A percentile compares a stretch with the other conserved stretches of the same genome.
Evolutionary conservation across 1,140 invertebrate species (phyloP).

Genomic region (Plectrocnemia conspersa): DNA sequence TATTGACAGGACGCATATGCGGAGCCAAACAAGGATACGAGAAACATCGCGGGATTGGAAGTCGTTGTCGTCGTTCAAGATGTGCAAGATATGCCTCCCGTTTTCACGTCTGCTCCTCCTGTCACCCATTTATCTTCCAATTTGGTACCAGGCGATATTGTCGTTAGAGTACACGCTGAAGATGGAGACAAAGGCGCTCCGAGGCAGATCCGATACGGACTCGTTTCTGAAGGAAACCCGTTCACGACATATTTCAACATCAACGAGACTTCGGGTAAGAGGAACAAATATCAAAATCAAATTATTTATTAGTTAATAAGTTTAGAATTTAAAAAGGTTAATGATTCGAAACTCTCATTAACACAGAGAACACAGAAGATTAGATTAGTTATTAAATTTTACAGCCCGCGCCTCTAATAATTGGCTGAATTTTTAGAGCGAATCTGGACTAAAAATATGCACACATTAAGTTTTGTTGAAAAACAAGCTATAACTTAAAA

Average conservation of each 20-base stretch:
- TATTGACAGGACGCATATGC: constrained; percentile 74
- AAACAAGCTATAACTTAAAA: no score
- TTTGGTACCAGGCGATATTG: constrained; percentile 59
- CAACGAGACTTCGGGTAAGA: constrained; percentile 71
- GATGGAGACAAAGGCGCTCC: constrained; percentile 84
- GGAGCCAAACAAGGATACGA: constrained; percentile 70
- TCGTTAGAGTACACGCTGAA: constrained; percentile 74
- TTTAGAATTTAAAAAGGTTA: no score
- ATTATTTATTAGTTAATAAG: no score
- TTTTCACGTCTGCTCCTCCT: constrained; percentile 76
- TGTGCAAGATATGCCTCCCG: constrained; percentile 80
- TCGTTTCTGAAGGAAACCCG: constrained; percentile 76
- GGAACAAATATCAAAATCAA: no score
- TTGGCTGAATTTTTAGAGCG: no score
- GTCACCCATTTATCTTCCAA: constrained; percentile 65
- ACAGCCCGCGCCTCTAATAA: no score
- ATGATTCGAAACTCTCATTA: no score
- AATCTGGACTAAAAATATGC: no score
- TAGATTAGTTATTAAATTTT: no score
- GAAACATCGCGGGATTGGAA: constrained; percentile 78
- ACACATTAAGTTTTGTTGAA: no score
- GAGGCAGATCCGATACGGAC: constrained; percentile 73
- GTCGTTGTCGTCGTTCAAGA: constrained; percentile 78
- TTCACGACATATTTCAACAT: constrained; percentile 80
- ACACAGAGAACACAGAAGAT: no score